Conservation (phyloP, 1,140 invertebrate species). For the Trichonephila clavata region DNA sequence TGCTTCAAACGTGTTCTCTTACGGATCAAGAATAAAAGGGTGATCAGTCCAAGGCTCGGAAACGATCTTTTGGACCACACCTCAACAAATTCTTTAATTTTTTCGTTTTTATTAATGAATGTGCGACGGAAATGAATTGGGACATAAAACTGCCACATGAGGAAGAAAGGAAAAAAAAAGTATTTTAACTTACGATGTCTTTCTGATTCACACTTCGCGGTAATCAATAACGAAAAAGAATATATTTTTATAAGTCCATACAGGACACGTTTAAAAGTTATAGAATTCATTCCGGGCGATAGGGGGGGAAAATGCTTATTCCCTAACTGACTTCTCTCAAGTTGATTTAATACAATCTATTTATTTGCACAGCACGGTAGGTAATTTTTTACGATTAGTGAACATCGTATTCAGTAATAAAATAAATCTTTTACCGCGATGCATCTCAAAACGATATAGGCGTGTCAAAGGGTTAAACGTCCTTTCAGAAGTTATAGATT, state of each 20-base stretch:
- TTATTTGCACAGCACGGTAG: constrained; percentile 21
- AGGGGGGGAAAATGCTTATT: neutral
- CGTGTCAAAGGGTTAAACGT: constrained; percentile 29
- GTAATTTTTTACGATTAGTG: constrained; percentile 41
- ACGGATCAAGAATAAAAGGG: neutral
- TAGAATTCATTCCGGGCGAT: neutral
- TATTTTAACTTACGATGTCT: neutral
- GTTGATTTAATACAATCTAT: constrained; percentile 23
- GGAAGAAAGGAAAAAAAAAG: neutral
- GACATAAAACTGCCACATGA: constrained; percentile 7
- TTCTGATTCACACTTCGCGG: neutral
- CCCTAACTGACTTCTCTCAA: neutral
- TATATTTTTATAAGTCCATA: neutral
- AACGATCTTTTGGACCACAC: neutral
- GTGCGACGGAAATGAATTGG: neutral
- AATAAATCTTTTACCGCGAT: neutral
- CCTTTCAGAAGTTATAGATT: constrained; percentile 11
- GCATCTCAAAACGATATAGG: constrained; percentile 37
- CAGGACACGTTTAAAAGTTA: neutral
- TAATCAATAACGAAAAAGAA: neutral
- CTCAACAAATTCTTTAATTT: neutral
- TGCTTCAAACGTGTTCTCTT: neutral
- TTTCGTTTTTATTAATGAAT: neutral
- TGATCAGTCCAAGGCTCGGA: neutral
- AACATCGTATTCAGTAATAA: neutral